Conservation (phyloP, 2,888 invertebrate genomes). For the Chrysolina oricalcia region DNA sequence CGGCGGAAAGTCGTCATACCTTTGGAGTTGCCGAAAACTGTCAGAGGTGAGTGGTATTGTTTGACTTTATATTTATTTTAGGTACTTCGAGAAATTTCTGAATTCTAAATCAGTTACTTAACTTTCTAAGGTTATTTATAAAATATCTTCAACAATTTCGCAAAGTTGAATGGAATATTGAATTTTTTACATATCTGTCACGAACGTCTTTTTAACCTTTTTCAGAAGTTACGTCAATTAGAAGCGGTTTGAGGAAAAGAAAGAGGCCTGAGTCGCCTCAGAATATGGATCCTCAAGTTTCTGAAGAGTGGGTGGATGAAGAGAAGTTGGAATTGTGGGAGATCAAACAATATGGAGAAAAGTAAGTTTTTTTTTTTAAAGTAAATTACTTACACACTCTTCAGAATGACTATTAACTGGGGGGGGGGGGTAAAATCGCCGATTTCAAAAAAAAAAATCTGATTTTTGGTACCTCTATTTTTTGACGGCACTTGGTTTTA, state of each 20-base stretch:
- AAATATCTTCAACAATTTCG: no score
- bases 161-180: no score
- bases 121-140: no score
- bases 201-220: neutral
- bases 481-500: no score
- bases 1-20: conserved; percentile 96
- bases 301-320: conserved; percentile 97
- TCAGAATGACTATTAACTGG: no score
- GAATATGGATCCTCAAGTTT: conserved; percentile 94
- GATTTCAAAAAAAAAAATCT: no score
- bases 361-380: conserved; percentile 71
- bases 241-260: conserved; percentile 93
- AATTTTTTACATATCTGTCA: neutral
- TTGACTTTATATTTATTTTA: neutral
- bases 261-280: conserved; percentile 95
- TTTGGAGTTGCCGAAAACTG: conserved; percentile 91
- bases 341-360: conserved; percentile 93
- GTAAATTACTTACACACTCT: no score
- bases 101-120: neutral
- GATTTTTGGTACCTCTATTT: no score
- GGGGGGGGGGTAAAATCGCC: no score
- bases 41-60: conserved; percentile 77
- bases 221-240: conserved; percentile 92
- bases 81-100: neutral
- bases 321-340: conserved; percentile 97